Conservation (phyloP, 2,888 invertebrate genomes). For the Drosophila cognata region DNA sequence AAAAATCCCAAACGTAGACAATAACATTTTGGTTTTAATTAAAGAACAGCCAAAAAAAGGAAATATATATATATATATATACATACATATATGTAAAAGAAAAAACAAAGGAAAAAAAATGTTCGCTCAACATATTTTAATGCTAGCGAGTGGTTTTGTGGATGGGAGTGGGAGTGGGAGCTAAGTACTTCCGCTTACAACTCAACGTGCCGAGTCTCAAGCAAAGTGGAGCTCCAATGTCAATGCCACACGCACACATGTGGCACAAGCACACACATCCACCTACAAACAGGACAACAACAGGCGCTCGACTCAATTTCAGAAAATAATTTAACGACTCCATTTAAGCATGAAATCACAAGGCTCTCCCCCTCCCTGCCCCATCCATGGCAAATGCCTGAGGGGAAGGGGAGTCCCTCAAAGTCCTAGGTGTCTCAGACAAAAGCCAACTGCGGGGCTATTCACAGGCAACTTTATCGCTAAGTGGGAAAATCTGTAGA, state of each 20-base stretch:
- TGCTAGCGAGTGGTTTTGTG: slow-evolving; percentile 55
- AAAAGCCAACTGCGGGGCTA: slow-evolving; percentile 63
- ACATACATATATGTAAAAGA: background rate
- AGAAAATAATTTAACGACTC: slow-evolving; percentile 82
- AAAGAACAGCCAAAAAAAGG: slow-evolving; percentile 41
- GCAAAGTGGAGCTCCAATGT: slow-evolving; percentile 56
- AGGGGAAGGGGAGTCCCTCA: slow-evolving; percentile 30
- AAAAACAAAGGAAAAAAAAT: slow-evolving; percentile 24
- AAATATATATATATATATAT: background rate
- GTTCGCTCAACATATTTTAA: slow-evolving; percentile 72
- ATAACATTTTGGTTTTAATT: slow-evolving; percentile 74
- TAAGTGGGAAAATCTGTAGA: slow-evolving; percentile 81
- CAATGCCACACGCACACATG: slow-evolving; percentile 54
- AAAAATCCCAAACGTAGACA: slow-evolving; percentile 36
- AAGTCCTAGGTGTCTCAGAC: slow-evolving; percentile 46
- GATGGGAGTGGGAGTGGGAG: slow-evolving; percentile 16
- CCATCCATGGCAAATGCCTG: slow-evolving; percentile 8
- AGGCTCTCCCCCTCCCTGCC: slow-evolving; percentile 31
- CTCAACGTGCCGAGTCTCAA: slow-evolving; percentile 58
- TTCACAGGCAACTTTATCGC: slow-evolving; percentile 73
- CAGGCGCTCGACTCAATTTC: slow-evolving; percentile 74
- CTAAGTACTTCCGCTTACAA: slow-evolving; percentile 75
- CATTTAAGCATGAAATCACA: slow-evolving; percentile 81
- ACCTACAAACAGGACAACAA: slow-evolving; percentile 33
- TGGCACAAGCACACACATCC: slow-evolving; percentile 6